A percentile compares a stretch with the other conserved stretches of the same genome.
Conservation (phyloP, 2,888 invertebrate species). For the Branchinecta sandiegonensis region DNA sequence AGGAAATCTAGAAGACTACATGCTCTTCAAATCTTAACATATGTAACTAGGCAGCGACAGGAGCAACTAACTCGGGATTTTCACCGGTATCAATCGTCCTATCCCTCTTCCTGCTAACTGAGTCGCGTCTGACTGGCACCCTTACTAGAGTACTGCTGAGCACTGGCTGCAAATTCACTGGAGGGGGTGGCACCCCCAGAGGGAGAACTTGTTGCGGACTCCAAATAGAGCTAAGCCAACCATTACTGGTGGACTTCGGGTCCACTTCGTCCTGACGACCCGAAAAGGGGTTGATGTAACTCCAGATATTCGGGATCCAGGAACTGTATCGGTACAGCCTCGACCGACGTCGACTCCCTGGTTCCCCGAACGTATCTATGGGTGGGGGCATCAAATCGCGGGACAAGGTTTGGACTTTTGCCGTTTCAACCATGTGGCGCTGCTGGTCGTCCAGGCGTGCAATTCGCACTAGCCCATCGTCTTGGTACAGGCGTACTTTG, state of each 20-base stretch:
- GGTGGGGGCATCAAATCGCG: neutral
- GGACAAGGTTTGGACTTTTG: neutral
- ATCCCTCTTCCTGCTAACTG: too few relatives aligned
- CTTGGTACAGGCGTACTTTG: too few relatives aligned
- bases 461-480: neutral
- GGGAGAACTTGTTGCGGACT: neutral
- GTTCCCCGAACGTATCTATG: neutral
- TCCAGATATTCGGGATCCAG: slow-evolving; percentile 13
- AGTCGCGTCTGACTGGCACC: too few relatives aligned
- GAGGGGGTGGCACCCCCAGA: neutral
- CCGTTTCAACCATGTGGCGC: neutral
- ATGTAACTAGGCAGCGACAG: too few relatives aligned
- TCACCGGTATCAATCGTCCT: too few relatives aligned
- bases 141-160: too few relatives aligned
- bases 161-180: too few relatives aligned
- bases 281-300: neutral
- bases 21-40: too few relatives aligned
- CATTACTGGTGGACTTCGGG: neutral
- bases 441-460: neutral
- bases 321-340: neutral
- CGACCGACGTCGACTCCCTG: neutral
- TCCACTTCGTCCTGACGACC: neutral
- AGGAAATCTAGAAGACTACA: too few relatives aligned
- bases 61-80: too few relatives aligned
- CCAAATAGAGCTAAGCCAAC: neutral